Evolutionary conservation across 2,888 invertebrate species (phyloP).

Genomic region (Epinotia brunnichana): DNA sequence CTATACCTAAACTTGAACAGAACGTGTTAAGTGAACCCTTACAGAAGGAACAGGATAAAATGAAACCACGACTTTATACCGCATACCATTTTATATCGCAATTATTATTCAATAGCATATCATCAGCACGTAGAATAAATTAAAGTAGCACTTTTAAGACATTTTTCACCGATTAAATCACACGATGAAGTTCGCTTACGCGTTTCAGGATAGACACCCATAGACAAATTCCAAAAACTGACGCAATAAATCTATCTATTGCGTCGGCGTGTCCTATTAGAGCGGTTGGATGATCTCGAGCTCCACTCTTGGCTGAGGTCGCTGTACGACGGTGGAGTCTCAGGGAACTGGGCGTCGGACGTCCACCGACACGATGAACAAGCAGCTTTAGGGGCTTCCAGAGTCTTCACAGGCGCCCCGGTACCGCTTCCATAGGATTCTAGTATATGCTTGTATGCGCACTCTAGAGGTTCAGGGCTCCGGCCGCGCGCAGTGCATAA

Average conservation of each 20-base stretch:
- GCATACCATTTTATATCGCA: neutral
- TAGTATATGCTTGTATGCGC: constrained; percentile 80
- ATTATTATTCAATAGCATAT: constrained; percentile 30
- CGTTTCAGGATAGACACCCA: constrained; percentile 31
- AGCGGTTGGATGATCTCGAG: constrained; percentile 69
- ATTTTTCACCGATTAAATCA: constrained; percentile 19
- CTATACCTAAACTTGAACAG: neutral
- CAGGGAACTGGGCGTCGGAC: constrained; percentile 78
- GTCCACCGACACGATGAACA: constrained; percentile 80
- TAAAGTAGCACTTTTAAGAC: constrained; percentile 31
- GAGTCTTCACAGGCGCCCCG: constrained; percentile 59
- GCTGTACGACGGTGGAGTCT: constrained; percentile 75
- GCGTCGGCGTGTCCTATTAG: constrained; percentile 68
- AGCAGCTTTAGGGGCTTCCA: constrained; percentile 64
- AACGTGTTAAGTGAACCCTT: neutral
- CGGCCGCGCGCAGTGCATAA: constrained; percentile 74
- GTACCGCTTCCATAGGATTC: constrained; percentile 68
- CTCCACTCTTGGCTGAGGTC: constrained; percentile 79
- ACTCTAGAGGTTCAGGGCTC: constrained; percentile 73
- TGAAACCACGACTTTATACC: constrained; percentile 6
- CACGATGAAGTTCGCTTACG: constrained; percentile 12
- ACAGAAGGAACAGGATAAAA: neutral
- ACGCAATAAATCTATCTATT: constrained; percentile 64
- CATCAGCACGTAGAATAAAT: constrained; percentile 14
- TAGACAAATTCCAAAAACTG: constrained; percentile 24